Base-by-base conservation (phyloP, 2,888 invertebrate genomes). In the Latrodectus hesperus region DNA sequence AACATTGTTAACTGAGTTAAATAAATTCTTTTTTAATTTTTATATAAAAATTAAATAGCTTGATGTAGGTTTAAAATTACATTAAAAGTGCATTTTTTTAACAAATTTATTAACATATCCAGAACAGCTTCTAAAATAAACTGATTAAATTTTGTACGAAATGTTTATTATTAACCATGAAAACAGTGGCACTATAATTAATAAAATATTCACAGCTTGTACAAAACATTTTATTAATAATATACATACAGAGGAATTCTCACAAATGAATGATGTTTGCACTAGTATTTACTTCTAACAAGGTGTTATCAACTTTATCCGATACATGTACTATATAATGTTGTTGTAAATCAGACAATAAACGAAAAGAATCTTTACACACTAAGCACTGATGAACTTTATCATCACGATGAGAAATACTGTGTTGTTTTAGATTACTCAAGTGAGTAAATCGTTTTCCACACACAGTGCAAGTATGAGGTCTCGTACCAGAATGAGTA, bases 371-470 rank as follows among this genome's bases (percentile, higher is more conserved):
- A 22, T 81, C 72, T 55, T 86, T 86, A 17, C 81, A 86, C 11
- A 86, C 76, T 6, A 86, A 52, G 22, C 86, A 86, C 38, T 74
- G 60, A 53, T 82, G 87, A 67, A n/a, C 38, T 9, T 49, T 51
- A 2, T 74, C 74, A 74, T 53, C 52, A 17, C 72, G 80, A 17
- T 84, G 83, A n/a, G 72, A 84, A 65, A 72, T 26, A 67, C 52
- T 78, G 26, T 88, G 88, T 17, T 88, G 83, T 26, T 79, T 49
- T 14, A 88, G 53, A 17, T 88, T 88, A 17, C 88, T 88, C 9
- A 72, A 9, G 55, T 88, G 83, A 1, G 88, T 80, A 22, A 84
- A 88, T 68, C 75, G 17, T 55, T 88, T 88, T 22, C 64, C 38
- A 26, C 88, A 88, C 12, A 80, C 55, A 10, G 16, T 22, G 26